phyloP scores from a whole-genome alignment of 2,888 invertebrate genomes.

The Didymodactylos carnosus region DNA sequence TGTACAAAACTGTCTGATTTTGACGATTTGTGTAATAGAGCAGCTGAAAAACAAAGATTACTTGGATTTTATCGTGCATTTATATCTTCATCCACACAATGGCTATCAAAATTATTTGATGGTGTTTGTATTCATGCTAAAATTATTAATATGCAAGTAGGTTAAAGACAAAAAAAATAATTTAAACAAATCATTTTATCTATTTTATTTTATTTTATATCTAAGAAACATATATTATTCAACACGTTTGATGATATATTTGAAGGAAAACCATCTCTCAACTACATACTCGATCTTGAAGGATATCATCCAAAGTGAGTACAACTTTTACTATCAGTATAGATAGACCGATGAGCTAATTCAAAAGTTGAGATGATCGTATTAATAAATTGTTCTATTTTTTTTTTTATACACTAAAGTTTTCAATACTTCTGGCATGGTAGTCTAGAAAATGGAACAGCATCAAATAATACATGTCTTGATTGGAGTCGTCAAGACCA shows the following conservation, averaged over 20 bases:
- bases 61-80: neutral
- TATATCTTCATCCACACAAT: neutral
- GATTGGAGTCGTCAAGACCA: neutral
- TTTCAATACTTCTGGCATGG: neutral
- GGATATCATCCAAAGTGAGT: neutral
- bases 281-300: neutral
- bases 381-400: neutral
- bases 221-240: neutral
- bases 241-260: neutral
- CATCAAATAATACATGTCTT: neutral
- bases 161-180: too few species aligned
- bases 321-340: neutral
- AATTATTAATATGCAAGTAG: neutral
- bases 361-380: too few species aligned
- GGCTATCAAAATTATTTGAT: neutral
- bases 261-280: neutral
- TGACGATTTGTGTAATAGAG: neutral
- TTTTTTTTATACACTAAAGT: neutral
- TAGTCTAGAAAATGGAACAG: neutral
- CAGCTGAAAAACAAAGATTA: neutral
- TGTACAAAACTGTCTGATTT: neutral
- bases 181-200: neutral
- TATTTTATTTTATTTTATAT: too few species aligned
- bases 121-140: neutral
- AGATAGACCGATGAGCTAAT: too few species aligned